Base-by-base conservation (phyloP, 2,888 invertebrate species). In the Petrolisthes manimaculis region DNA sequence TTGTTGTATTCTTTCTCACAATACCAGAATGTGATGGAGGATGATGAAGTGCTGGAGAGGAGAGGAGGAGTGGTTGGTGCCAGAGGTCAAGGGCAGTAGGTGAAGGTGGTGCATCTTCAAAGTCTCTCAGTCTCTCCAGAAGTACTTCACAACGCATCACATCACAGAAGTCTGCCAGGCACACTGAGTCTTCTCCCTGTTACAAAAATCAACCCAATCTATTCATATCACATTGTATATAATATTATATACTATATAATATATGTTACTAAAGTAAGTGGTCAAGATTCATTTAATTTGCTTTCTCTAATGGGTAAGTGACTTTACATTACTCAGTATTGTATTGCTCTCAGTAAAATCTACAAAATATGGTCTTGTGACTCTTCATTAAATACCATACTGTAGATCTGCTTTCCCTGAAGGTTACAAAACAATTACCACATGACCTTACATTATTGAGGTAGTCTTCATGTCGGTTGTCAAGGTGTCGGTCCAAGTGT, bases 81-180 rank as follows among this genome's bases (percentile, higher is more conserved):
- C 91, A 91, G 3, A 91, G 86, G 81, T 91, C 91, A 5, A 91
- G 83, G 2, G 91, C 91, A 6, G 91, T 91, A 24, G 85, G 85
- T 0, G 87, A 69, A 9, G 89, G 87, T 21, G 88, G 80, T 5
- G 84, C 53, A 54, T 89, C 90, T 6, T 89, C 88, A 53, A 89
- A 84, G 71, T 86, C 88, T 9, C 86, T 53, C 53, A 86, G 37
- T 18, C 89, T 79, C 78, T 89, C 88, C 56, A 88, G 84, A 55
- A 91, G 85, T 84, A 91, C 91, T 37, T 91, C 91, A 93, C 98
- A 98, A 92, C 98, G 95, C 96, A 98, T 97, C 92, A 98, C 97
- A 94, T 98, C 98, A 94, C 98, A 98, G 94, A 96, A 98, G 93
- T 98, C 97, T 84, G 97, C 97, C 92, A 98, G 95, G 93, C 98